Evolutionary conservation across 2,113 vertebrate genomes (phyloP).

Genomic region (Osmerus eperlanus): DNA sequence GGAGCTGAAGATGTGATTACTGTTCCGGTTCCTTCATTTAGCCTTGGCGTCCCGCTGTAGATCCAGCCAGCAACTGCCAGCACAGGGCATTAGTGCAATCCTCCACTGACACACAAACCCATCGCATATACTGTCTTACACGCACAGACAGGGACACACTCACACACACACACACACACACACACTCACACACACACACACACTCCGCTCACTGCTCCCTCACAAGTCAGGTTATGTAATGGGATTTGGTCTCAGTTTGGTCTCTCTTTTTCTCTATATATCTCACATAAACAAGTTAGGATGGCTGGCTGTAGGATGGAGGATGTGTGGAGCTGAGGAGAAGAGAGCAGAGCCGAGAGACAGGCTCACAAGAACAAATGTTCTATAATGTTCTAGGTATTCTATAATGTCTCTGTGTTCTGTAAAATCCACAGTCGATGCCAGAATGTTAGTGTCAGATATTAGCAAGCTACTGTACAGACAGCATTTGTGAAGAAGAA

Average conservation of each 20-base stretch:
- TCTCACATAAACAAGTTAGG: neutral
- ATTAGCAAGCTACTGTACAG: too few species aligned
- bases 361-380: neutral
- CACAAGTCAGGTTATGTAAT: constrained; percentile 31
- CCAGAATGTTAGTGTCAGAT: too few species aligned
- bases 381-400: neutral
- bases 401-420: neutral
- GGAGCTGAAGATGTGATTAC: neutral
- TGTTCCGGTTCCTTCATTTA: neutral
- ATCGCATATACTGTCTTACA: constrained; percentile 19
- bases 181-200: constrained; percentile 13
- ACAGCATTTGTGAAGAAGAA: too few species aligned
- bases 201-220: neutral
- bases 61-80: neutral
- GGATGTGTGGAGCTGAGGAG: too few species aligned
- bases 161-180: constrained; percentile 12
- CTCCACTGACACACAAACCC: constrained; percentile 31
- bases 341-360: neutral
- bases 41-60: neutral
- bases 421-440: neutral
- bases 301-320: neutral
- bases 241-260: constrained; percentile 16
- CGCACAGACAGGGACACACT: constrained; percentile 16
- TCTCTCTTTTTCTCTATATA: neutral
- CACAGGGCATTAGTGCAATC: constrained; percentile 31